Conservation (phyloP, 2,888 invertebrate genomes). For the Tinea trinotella region DNA sequence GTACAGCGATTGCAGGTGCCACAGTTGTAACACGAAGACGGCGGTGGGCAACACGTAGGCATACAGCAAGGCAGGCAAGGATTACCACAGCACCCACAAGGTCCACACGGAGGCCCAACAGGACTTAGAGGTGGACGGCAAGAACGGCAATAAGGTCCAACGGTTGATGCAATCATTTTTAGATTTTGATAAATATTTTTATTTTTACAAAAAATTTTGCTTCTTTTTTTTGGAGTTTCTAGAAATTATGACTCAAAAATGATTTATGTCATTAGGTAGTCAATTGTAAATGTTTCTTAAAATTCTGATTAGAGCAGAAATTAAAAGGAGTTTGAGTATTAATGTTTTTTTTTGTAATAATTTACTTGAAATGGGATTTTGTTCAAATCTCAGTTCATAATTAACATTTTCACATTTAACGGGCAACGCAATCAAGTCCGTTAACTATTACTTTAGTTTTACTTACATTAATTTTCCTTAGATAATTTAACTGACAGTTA, state of each 20-base stretch:
- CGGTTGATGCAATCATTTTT: neutral
- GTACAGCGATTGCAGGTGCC: no score
- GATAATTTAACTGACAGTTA: no score
- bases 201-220: neutral
- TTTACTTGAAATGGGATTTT: no score
- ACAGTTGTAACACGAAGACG: conserved; percentile 17
- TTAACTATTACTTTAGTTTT: no score
- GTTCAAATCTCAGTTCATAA: no score
- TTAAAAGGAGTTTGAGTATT: no score
- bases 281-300: no score
- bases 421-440: no score
- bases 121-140: conserved; percentile 27
- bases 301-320: no score
- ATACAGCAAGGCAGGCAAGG: conserved; percentile 20
- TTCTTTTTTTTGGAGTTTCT: neutral
- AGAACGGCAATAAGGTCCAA: conserved; percentile 26
- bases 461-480: no score
- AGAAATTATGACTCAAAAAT: neutral
- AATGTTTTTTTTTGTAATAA: no score
- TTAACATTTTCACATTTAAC: no score
- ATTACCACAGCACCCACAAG: conserved; percentile 20
- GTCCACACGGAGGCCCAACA: conserved; percentile 21
- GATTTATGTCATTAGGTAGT: neutral
- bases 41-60: conserved; percentile 5
- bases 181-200: neutral